Conservation (phyloP, 2,888 invertebrate species). For the Melolontha melolontha region DNA sequence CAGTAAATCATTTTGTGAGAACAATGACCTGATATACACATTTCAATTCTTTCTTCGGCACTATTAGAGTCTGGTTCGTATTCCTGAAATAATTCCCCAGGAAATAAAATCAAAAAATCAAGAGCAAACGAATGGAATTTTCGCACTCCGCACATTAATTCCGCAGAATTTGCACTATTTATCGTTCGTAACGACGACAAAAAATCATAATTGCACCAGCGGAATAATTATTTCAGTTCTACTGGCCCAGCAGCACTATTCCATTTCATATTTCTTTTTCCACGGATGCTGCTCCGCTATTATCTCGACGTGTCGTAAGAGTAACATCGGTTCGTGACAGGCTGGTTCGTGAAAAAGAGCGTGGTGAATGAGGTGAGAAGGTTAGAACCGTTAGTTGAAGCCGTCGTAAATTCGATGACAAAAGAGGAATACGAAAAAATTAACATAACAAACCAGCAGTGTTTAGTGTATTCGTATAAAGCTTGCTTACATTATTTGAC, state of each 20-base stretch:
- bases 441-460: too few relatives aligned
- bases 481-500: too few relatives aligned
- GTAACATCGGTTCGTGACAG: slow-evolving; percentile 11
- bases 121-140: slow-evolving; percentile 19
- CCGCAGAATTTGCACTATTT: slow-evolving; percentile 31
- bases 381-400: too few relatives aligned
- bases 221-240: slow-evolving; percentile 31
- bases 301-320: not conserved
- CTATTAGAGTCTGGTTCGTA: slow-evolving; percentile 2
- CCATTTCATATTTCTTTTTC: slow-evolving; percentile 18
- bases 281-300: slow-evolving; percentile 13
- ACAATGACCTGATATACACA: not conserved
- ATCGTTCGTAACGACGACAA: slow-evolving; percentile 27
- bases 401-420: too few relatives aligned
- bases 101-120: slow-evolving; percentile 19
- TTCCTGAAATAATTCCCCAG: slow-evolving; percentile 6
- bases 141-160: slow-evolving; percentile 33
- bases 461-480: too few relatives aligned
- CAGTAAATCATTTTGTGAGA: slow-evolving; percentile 19
- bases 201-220: slow-evolving; percentile 31
- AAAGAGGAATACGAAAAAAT: too few relatives aligned
- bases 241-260: slow-evolving; percentile 9
- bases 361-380: too few relatives aligned
- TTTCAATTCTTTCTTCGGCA: slow-evolving; percentile 12
- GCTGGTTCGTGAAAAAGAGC: too few relatives aligned